Evolutionary conservation across 2,797 vertebrate genomes (phyloP), one percentile per base, ranked within the genome.

Genomic region (Dicrostonyx torquatus): DNA sequence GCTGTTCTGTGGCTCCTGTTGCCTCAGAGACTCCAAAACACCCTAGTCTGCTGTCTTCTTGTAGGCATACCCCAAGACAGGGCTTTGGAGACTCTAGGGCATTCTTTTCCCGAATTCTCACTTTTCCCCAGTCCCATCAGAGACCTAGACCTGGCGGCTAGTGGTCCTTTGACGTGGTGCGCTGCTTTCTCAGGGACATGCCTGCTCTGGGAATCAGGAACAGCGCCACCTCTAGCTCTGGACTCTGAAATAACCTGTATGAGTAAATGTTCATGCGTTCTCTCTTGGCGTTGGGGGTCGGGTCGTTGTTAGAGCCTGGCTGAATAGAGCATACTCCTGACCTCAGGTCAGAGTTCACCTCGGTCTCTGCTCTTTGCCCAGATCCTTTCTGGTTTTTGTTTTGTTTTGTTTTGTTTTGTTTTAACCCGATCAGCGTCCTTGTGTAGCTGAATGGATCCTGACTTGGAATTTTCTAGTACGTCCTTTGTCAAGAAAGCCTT

Each of bases 371-470:
- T 48, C 37, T 82, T 1, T 58, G 86, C 50, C 85, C 37, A 43
- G 60, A 29, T 37, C 37, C 45, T 40, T 43, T 90, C 87, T 94
- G 60, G 75, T 43, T 91, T 72, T 17, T 53, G 15, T 2, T 53
- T 53, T 4, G 13, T 50, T 55, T 55, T 43, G 53, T 5, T 53
- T 53, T 50, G 78, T 43, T 91, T 68, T 18, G 11, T 29, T 79
- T 55, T 93, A 82, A 91, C n/a, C 45, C 7, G 9, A 24, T 82
- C 88, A 34, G 55, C 20, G n/a, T 75, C 77, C 60, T 97, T 94
- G 82, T 29, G 45, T 82, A 96, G 70, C 72, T 58, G 11, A 48
- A 43, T 70, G 53, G 29, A 48, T 20, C 43, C 43, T 70, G 48
- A 55, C 90, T 91, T 7, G 0, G 45, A 55, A 62, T 93, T 94